Base-by-base conservation (phyloP, 2,113 vertebrate species). In the Isichthys henryi region DNA sequence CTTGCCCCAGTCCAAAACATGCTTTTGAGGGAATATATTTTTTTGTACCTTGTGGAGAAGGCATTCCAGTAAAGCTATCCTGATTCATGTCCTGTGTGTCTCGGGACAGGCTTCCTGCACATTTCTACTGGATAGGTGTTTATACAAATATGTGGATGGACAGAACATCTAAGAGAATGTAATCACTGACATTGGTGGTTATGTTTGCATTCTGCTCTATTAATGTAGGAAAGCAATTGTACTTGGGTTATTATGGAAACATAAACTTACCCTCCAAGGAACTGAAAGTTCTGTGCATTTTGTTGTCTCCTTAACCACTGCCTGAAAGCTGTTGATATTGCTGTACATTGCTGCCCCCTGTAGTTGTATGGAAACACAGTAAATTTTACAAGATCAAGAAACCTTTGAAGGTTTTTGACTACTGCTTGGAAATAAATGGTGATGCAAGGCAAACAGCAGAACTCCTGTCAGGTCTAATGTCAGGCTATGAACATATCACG, bases 311-410 rank as follows among this genome's bases (percentile, higher is more conserved):
- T 35, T 43, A 39, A 35, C 0, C 31, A 43, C 74, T 43, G 35
- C 39, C 35, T 43, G 35, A 80, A 80, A 80, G 13, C 74, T 43
- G 74, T 80, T 80, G 74, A 39, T 43, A 80, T 43, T 80, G 74
- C 74, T 80, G 74, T 80, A 43, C 74, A 80, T 80, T 80, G 74
- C 74, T 80, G 74, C 74, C 74, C 74, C 35, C 74, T 35, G 74
- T 80, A 80, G 74, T 80, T 80, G 35, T 39, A 80, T 39, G 74
- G 74, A 43, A 80, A 80, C 74, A 80, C 15, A 19, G 35, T 19
- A 19, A 21, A 7, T 80, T 19, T 80, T 80, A 19, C 35, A 19
- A 80, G 35, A 19, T 80, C 62, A 70, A 70, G 35, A 80, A 80
- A 19, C 43, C 74, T 80, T 39, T 80, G 35, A 80, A 43, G n/a